These are phyloP conservation scores for Mechanitis mazaeus DNA, from an alignment of 2,888 invertebrate species.

Conservation along the genomic window DNA sequence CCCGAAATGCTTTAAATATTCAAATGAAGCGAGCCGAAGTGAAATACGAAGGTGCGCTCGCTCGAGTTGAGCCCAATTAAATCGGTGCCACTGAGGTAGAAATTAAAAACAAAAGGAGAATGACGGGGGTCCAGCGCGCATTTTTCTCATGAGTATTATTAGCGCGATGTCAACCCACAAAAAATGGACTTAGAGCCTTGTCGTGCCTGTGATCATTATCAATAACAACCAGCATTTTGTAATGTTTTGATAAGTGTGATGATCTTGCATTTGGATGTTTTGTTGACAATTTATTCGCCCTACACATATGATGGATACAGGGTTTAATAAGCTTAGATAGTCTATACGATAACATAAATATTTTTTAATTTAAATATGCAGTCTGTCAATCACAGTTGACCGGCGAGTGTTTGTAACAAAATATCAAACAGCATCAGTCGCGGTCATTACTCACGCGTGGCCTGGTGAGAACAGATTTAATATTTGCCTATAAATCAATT, in stretches of 20 bases:
- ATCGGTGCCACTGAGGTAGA: conserved; percentile 77
- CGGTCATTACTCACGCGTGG: conserved; percentile 61
- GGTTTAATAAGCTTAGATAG: conserved; percentile 23
- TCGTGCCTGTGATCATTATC: conserved; percentile 68
- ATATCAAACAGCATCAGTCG: conserved; percentile 50
- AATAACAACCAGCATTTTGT: conserved; percentile 73
- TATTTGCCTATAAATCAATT: conserved; percentile 75
- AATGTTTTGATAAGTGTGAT: conserved; percentile 74
- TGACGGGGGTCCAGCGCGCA: conserved; percentile 71
- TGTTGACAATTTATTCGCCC: conserved; percentile 63
- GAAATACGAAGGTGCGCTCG: conserved; percentile 76
- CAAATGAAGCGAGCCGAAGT: conserved; percentile 75
- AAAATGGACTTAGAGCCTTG: conserved; percentile 67
- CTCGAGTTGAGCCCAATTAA: conserved; percentile 75
- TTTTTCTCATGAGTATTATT: conserved; percentile 77
- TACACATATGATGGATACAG: conserved; percentile 61
- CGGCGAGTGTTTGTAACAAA: conserved; percentile 50
- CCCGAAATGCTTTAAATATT: conserved; percentile 76
- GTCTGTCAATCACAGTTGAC: conserved; percentile 50
- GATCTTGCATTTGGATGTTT: conserved; percentile 52
- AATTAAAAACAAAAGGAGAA: conserved; percentile 76
- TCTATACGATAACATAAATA: conserved; percentile 14
- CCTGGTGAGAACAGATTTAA: conserved; percentile 70
- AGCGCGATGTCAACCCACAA: conserved; percentile 75
- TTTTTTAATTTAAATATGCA: conserved; percentile 16